phyloP scores from a whole-genome alignment of 1,140 invertebrate species.

The Physella acuta region DNA sequence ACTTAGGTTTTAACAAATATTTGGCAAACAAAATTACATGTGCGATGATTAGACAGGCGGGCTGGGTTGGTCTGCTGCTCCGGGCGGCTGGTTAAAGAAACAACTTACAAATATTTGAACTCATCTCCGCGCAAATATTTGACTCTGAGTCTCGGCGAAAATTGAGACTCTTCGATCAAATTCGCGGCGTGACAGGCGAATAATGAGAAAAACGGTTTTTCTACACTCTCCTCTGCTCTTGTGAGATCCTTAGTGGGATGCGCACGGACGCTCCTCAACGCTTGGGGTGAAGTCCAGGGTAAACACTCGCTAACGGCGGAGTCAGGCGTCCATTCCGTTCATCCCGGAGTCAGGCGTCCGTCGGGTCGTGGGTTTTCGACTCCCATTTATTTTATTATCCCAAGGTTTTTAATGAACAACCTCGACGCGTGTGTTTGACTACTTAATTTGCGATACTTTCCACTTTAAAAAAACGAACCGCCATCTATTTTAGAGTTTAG shows the following conservation, averaged over 20 bases:
- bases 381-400: too few species aligned
- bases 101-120: constrained; percentile 15
- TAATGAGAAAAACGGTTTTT: constrained; percentile 20
- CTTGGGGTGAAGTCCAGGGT: background rate
- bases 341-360: too few species aligned
- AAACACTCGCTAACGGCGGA: constrained; percentile 2
- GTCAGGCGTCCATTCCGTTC: too few species aligned
- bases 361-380: too few species aligned
- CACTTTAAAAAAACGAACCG: too few species aligned
- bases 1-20: background rate
- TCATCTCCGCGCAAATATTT: constrained; percentile 11
- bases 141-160: background rate
- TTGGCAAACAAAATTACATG: constrained; percentile 7
- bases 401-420: too few species aligned
- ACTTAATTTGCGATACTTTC: too few species aligned
- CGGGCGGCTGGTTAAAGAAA: too few species aligned
- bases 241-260: constrained; percentile 1
- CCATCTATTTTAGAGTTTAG: too few species aligned
- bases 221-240: constrained; percentile 9
- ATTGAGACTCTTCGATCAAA: constrained; percentile 17
- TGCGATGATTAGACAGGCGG: background rate
- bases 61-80: too few species aligned
- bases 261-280: background rate
- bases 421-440: too few species aligned
- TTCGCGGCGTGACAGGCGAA: constrained; percentile 18